These are phyloP conservation scores for Subanguina moxae DNA, from an alignment of 1,140 invertebrate genomes.

Conservation along the genomic window DNA sequence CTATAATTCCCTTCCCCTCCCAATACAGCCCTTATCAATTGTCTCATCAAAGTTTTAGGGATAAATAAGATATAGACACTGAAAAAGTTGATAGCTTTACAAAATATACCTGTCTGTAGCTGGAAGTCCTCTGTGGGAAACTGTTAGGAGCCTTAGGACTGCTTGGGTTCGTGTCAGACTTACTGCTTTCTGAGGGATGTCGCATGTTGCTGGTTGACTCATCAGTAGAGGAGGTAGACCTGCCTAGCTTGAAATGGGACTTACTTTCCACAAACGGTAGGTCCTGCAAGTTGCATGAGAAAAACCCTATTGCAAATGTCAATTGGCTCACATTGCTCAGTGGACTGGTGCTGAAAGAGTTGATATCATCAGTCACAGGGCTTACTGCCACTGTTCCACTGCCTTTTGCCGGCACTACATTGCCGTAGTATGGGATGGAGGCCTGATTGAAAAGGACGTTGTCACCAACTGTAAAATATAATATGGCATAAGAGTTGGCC, in stretches of 20 bases:
- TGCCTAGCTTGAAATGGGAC: conserved; percentile 5
- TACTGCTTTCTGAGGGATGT: conserved; percentile 12
- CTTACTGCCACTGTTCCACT: conserved; percentile 25
- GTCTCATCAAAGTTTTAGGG: no score
- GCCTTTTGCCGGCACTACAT: conserved; percentile 28
- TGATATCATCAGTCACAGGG: conserved; percentile 23
- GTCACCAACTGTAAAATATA: neutral
- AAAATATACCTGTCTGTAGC: conserved; percentile 10
- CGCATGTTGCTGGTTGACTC: neutral
- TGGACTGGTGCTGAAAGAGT: conserved; percentile 33
- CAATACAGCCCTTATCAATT: no score
- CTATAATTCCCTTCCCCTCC: no score
- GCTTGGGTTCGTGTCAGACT: neutral
- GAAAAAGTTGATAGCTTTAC: neutral
- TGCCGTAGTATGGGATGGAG: conserved; percentile 10
- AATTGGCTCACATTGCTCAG: neutral
- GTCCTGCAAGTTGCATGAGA: conserved; percentile 10
- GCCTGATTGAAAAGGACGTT: conserved; percentile 3
- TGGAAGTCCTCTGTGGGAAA: conserved; percentile 30
- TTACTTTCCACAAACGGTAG: conserved; percentile 15
- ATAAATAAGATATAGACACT: neutral
- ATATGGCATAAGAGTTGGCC: no score
- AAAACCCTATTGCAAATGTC: no score
- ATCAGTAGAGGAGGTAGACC: conserved; percentile 13
- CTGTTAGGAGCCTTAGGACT: conserved; percentile 31